Evolutionary conservation across 2,888 invertebrate species (phyloP).

Genomic region (Stegana nigrithorax): DNA sequence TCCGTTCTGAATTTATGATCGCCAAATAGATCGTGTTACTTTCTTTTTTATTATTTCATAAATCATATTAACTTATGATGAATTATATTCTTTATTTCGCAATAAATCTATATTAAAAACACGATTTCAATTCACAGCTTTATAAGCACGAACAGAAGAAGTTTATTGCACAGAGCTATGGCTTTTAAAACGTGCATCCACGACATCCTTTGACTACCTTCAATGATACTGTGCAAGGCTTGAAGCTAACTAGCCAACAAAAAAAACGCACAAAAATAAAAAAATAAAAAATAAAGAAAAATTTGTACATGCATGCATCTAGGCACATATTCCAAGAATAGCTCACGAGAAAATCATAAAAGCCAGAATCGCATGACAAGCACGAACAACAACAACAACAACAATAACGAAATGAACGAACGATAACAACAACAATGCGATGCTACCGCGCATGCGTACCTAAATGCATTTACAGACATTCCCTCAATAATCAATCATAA

Average conservation of each 20-base stretch:
- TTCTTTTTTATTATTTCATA: too few species aligned
- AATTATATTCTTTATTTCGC: too few species aligned
- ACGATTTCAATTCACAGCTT: too few species aligned
- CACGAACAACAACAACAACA: background rate
- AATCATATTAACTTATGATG: too few species aligned
- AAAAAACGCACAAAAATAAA: background rate
- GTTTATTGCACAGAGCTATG: background rate
- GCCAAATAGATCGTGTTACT: too few species aligned
- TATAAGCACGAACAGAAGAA: too few species aligned
- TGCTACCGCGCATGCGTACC: conserved; percentile 5
- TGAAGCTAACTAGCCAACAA: too few species aligned
- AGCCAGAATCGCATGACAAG: conserved; percentile 1
- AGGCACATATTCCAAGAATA: background rate
- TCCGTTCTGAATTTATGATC: too few species aligned
- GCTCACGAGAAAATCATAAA: background rate
- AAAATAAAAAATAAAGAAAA: background rate
- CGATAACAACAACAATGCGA: background rate
- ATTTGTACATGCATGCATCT: background rate
- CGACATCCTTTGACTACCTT: background rate
- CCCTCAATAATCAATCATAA: conserved; percentile 53
- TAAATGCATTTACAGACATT: background rate
- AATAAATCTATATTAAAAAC: too few species aligned
- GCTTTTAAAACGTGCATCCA: background rate
- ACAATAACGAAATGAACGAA: background rate
- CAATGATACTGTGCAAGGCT: background rate